phyloP scores from a whole-genome alignment of 2,888 invertebrate species.

The Euclidia mi region DNA sequence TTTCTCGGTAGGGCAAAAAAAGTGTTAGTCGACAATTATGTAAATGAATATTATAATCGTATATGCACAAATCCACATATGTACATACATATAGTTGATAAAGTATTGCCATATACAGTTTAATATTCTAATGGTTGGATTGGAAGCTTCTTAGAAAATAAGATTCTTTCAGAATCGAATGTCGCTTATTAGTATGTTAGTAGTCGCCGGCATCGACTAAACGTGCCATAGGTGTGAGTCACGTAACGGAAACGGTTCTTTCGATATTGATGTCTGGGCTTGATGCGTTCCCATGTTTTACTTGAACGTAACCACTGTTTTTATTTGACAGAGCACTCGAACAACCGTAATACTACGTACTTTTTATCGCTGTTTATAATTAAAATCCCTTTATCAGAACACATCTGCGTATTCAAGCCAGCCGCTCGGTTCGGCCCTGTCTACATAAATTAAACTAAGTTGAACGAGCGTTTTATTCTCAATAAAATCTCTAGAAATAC shows the following conservation, averaged over 20 bases:
- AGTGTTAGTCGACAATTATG: too few relatives aligned
- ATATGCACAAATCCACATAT: too few relatives aligned
- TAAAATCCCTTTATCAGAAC: constrained; percentile 75
- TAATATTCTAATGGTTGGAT: constrained; percentile 10
- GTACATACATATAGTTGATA: not conserved
- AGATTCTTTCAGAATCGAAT: constrained; percentile 34
- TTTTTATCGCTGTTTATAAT: constrained; percentile 54
- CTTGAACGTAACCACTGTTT: constrained; percentile 46
- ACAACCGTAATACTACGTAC: constrained; percentile 50
- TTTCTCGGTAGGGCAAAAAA: not conserved
- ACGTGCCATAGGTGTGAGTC: constrained; percentile 88
- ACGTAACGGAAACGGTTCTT: constrained; percentile 88
- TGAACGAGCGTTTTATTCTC: constrained; percentile 73
- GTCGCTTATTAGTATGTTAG: constrained; percentile 81
- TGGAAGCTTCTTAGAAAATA: constrained; percentile 25
- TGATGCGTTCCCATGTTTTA: constrained; percentile 79
- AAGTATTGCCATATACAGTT: not conserved
- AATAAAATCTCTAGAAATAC: constrained; percentile 74
- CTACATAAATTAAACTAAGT: constrained; percentile 79
- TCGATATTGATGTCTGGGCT: constrained; percentile 81
- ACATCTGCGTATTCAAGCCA: constrained; percentile 77
- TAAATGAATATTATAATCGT: too few relatives aligned
- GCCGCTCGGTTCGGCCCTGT: constrained; percentile 56
- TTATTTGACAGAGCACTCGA: constrained; percentile 40
- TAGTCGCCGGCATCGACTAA: constrained; percentile 75